phyloP scores from a whole-genome alignment of 2,888 invertebrate species.

The Heliconius ethilla region DNA sequence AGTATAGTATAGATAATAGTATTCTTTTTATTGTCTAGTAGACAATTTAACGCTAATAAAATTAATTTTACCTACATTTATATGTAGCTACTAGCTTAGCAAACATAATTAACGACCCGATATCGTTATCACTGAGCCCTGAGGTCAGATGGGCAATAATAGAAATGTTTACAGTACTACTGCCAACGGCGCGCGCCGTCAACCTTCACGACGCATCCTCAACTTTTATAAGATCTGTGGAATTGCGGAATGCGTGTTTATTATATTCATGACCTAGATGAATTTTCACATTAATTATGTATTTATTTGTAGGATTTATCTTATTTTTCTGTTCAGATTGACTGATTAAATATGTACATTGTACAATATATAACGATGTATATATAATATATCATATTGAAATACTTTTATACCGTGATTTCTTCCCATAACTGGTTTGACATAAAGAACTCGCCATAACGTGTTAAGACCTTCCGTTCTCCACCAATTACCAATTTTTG shows the following conservation, averaged over 20 bases:
- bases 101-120: slow-evolving; percentile 14
- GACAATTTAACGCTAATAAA: not conserved
- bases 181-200: slow-evolving; percentile 23
- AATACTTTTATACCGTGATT: too few species aligned
- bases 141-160: slow-evolving; percentile 37
- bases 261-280: slow-evolving; percentile 7
- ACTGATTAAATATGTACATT: too few species aligned
- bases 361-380: too few species aligned
- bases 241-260: slow-evolving; percentile 4
- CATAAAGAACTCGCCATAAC: too few species aligned
- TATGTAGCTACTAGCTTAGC: not conserved
- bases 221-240: slow-evolving; percentile 13
- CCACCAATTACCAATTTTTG: too few species aligned
- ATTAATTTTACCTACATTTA: not conserved
- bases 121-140: slow-evolving; percentile 22
- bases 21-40: not conserved
- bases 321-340: not conserved
- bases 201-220: slow-evolving; percentile 28
- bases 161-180: slow-evolving; percentile 35
- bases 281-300: not conserved
- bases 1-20: not conserved
- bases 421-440: too few species aligned
- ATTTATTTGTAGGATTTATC: not conserved
- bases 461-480: too few species aligned
- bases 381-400: too few species aligned